These are phyloP conservation scores for Pangasius mekongensis DNA, from an alignment of 2,797 vertebrate species.

Conservation along the genomic window DNA sequence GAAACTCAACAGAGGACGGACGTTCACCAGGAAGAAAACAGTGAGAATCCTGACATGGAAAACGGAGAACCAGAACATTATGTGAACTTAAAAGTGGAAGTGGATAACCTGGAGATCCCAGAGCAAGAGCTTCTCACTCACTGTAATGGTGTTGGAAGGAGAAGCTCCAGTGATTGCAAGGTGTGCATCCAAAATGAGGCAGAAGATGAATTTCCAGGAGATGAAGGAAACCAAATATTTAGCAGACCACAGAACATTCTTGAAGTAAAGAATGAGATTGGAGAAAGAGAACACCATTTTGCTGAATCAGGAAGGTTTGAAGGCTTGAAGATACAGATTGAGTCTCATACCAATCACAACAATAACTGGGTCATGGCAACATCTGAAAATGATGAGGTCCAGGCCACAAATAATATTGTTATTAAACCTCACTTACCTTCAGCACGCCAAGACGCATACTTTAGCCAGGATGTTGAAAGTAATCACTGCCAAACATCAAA, in stretches of 20 bases:
- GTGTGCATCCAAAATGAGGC: constrained; percentile 48
- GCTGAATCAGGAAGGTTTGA: constrained; percentile 25
- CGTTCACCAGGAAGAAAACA: constrained; percentile 77
- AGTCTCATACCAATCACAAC: constrained; percentile 38
- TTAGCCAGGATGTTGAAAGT: constrained; percentile 33
- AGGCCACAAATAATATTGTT: constrained; percentile 17
- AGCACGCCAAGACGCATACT: constrained; percentile 32
- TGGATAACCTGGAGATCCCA: constrained; percentile 77
- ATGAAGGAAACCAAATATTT: constrained; percentile 75
- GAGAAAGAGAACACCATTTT: constrained; percentile 24
- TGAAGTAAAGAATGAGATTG: constrained; percentile 14
- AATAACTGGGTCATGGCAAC: constrained; percentile 25
- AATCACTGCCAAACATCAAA: constrained; percentile 40
- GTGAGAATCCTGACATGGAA: constrained; percentile 66
- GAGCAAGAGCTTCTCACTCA: constrained; percentile 62
- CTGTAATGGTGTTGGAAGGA: constrained; percentile 37
- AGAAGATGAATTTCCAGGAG: constrained; percentile 48
- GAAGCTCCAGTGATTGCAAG: constrained; percentile 36
- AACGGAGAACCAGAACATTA: constrained; percentile 44
- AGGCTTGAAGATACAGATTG: constrained; percentile 20
- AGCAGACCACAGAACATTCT: constrained; percentile 59
- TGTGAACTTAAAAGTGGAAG: constrained; percentile 57
- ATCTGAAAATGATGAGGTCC: constrained; percentile 18
- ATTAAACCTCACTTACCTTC: constrained; percentile 34
- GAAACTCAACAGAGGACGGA: constrained; percentile 50